A percentile compares a stretch with the other conserved stretches of the same genome.
Conservation (phyloP, 1,140 invertebrate genomes). For the Drosophila willistoni region DNA sequence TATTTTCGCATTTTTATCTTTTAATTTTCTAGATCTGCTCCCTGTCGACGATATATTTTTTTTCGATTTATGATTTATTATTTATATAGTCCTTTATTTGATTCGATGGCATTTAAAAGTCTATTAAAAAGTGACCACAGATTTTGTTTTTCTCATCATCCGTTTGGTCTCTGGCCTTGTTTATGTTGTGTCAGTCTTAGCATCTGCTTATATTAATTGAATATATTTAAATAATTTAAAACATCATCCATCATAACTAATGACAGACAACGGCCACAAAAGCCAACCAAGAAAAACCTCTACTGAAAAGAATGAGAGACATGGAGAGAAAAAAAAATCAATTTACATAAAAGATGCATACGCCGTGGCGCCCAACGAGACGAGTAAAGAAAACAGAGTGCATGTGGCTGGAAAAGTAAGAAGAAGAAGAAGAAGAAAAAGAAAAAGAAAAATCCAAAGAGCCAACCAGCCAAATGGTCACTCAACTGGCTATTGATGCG, state of each 20-base stretch:
- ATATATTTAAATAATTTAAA: constrained; percentile 79
- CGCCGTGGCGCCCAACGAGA: constrained; percentile 64
- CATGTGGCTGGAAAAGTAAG: constrained; percentile 4
- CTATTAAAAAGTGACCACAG: constrained; percentile 8
- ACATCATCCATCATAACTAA: constrained; percentile 74
- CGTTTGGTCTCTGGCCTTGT: constrained; percentile 24
- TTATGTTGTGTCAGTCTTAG: constrained; percentile 53
- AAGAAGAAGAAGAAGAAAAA: constrained; percentile 14
- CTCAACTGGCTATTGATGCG: constrained; percentile 72
- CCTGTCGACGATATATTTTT: too few species aligned
- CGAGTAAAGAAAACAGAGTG: constrained; percentile 10
- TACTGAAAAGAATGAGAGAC: constrained; percentile 15
- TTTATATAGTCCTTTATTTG: not conserved
- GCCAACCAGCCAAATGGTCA: constrained; percentile 49
- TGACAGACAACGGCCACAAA: constrained; percentile 48
- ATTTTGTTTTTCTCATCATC: not conserved
- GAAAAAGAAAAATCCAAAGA: constrained; percentile 17
- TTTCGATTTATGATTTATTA: not conserved
- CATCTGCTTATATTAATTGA: constrained; percentile 69
- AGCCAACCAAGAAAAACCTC: constrained; percentile 5
- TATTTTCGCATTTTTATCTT: too few species aligned
- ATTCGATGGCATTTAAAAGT: not conserved
- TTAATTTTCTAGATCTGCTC: too few species aligned
- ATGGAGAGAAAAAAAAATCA: constrained; percentile 53
- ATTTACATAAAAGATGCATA: constrained; percentile 80